A percentile compares a stretch with the other conserved stretches of the same genome.
Evolutionary conservation across 2,113 vertebrate genomes (phyloP).

Genomic region (Solenodon paradoxus): DNA sequence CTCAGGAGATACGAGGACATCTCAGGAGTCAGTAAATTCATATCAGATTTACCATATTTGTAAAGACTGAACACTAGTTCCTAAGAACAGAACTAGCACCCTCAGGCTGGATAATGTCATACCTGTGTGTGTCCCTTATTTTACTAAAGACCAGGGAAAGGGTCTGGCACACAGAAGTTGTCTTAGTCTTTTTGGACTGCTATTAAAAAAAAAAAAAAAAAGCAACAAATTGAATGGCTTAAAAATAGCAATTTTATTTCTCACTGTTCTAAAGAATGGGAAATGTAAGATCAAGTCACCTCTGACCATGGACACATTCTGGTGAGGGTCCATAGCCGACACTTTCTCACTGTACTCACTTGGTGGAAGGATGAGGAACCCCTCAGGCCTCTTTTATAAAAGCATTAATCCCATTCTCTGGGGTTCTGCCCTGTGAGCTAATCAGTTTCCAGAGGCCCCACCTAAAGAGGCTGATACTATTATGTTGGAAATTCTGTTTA

Average conservation of each 20-base stretch:
- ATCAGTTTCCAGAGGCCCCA: not conserved
- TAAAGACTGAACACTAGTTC: not conserved
- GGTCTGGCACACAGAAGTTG: not conserved
- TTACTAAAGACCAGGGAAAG: not conserved
- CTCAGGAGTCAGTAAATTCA: not conserved
- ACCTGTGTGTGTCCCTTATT: not conserved
- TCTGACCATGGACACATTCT: not conserved
- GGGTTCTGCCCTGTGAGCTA: not conserved
- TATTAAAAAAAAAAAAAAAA: not conserved
- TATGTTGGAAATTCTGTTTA: not conserved
- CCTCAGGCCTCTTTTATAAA: not conserved
- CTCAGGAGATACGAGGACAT: not conserved
- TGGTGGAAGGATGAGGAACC: not conserved
- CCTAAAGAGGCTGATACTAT: not conserved
- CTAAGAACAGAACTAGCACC: not conserved
- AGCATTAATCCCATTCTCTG: not conserved
- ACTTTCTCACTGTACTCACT: not conserved
- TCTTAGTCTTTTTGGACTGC: not conserved
- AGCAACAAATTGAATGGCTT: not conserved
- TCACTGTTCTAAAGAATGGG: not conserved
- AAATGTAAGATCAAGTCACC: not conserved
- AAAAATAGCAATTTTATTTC: not conserved
- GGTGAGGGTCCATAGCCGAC: not conserved
- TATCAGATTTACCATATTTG: not conserved
- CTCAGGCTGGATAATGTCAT: not conserved